Conservation (phyloP, 2,113 vertebrate genomes). For the Rousettus leschenaultii region DNA sequence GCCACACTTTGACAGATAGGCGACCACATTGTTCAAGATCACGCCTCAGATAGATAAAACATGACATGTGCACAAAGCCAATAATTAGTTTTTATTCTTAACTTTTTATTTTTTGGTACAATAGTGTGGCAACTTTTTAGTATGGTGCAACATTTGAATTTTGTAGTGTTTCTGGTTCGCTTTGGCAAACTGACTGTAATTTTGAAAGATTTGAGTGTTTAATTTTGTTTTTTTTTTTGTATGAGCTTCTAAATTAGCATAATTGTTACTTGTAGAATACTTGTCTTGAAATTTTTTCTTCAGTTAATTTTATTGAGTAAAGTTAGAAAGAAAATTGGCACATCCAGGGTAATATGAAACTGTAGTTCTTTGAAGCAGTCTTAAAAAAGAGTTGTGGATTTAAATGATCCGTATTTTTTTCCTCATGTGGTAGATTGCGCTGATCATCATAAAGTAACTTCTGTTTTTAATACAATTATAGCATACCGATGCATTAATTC, state of each 20-base stretch:
- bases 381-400: neutral
- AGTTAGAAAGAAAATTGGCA: conserved; percentile 16
- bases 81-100: neutral
- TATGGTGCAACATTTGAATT: neutral
- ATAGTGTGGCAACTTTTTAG: neutral
- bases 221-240: neutral
- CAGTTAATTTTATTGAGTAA: conserved; percentile 6
- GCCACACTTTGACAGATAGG: neutral
- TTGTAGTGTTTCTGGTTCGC: conserved; percentile 26
- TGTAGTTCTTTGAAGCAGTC: neutral
- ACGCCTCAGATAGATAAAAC: neutral
- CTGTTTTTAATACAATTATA: conserved; percentile 8
- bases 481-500: neutral
- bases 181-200: neutral
- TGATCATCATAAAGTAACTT: neutral
- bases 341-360: neutral
- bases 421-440: neutral
- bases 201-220: conserved; percentile 48
- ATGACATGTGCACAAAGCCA: neutral
- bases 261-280: conserved; percentile 3
- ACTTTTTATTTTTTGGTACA: neutral
- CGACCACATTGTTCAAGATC: neutral
- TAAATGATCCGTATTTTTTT: neutral
- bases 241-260: neutral
- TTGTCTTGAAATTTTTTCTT: neutral